These are phyloP conservation scores for Sweltsa coloradensis DNA, from an alignment of 1,140 invertebrate genomes.

Conservation along the genomic window DNA sequence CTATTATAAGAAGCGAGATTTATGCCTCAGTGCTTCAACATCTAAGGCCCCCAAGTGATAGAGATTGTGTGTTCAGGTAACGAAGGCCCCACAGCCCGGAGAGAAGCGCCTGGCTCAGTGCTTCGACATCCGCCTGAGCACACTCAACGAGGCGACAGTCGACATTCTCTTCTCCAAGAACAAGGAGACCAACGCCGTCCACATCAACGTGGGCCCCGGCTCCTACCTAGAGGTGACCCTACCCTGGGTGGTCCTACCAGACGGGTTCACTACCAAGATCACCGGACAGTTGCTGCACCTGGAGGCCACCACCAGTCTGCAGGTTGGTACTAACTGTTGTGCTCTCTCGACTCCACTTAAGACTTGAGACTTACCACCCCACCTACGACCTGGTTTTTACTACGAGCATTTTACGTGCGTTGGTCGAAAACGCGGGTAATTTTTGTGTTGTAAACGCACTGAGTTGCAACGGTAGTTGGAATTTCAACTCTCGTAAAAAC, in stretches of 20 bases:
- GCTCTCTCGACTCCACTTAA: no score
- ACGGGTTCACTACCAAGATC: constrained; percentile 81
- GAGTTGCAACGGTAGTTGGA: no score
- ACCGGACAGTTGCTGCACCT: constrained; percentile 85
- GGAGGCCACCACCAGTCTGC: constrained; percentile 87
- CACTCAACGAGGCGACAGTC: constrained; percentile 82
- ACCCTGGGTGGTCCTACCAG: constrained; percentile 77
- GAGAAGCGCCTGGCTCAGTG: constrained; percentile 78
- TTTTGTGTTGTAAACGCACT: no score
- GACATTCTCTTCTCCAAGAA: constrained; percentile 94
- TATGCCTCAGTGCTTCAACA: no score
- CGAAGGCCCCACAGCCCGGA: constrained; percentile 67
- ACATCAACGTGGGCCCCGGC: constrained; percentile 84
- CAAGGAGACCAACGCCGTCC: constrained; percentile 91
- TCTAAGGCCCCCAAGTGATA: no score
- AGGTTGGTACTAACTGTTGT: no score
- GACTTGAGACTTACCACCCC: no score
- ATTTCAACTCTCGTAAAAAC: no score
- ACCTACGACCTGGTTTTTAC: no score
- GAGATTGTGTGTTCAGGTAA: constrained; percentile 40
- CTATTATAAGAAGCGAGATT: no score
- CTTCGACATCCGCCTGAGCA: constrained; percentile 85
- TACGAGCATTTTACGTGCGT: no score
- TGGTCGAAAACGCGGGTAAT: no score
- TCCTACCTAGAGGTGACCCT: constrained; percentile 93